Percentiles rank a stretch among this genome's conserved stretches.
Conservation (phyloP, 2,797 vertebrate genomes). For the Alosa sapidissima region DNA sequence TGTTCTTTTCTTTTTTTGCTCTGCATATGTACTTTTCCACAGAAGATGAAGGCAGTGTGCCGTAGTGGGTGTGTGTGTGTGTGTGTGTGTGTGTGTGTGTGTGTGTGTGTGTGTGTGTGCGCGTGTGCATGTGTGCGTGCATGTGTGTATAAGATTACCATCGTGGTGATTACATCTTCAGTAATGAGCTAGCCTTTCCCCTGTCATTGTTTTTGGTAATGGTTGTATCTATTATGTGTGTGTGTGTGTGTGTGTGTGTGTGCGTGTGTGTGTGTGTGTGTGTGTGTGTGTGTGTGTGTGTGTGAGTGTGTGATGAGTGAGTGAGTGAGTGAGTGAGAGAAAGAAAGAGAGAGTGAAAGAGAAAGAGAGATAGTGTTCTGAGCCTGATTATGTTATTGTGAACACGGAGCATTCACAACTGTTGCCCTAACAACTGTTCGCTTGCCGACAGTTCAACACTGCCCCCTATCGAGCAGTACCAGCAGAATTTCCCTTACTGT, state of each 20-base stretch:
- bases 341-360: neutral
- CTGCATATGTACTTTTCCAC: slow-evolving; percentile 61
- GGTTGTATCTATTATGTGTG: slow-evolving; percentile 9
- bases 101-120: neutral
- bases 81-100: neutral
- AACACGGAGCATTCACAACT: neutral
- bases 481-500: neutral
- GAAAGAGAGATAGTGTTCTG: neutral
- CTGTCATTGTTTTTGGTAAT: slow-evolving; percentile 44
- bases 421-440: neutral
- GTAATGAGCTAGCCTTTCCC: slow-evolving; percentile 46
- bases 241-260: slow-evolving; percentile 32
- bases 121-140: neutral
- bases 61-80: neutral
- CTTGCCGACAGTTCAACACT: slow-evolving; percentile 49
- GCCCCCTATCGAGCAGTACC: slow-evolving; percentile 62
- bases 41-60: slow-evolving; percentile 18
- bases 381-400: neutral
- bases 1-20: slow-evolving; percentile 47
- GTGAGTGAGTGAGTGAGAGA: neutral
- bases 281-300: slow-evolving; percentile 22
- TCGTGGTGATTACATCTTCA: slow-evolving; percentile 47
- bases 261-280: slow-evolving; percentile 41
- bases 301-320: slow-evolving; percentile 10
- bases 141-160: slow-evolving; percentile 39